phyloP scores from a whole-genome alignment of 2,797 vertebrate genomes.

The Anisognathus igniventris region DNA sequence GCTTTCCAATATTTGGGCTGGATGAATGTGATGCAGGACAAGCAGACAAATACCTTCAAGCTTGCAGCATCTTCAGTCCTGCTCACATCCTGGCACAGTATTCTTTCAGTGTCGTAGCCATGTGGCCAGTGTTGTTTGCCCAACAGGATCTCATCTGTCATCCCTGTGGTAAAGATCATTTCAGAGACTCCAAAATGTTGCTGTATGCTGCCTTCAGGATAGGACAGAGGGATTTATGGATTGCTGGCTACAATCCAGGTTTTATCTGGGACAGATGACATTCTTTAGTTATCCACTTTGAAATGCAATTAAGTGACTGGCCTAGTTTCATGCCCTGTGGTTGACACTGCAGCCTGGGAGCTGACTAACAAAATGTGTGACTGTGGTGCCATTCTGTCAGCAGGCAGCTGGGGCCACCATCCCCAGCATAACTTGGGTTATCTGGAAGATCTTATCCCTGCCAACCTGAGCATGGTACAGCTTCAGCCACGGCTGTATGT shows the following conservation, averaged over 20 bases:
- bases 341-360: background rate
- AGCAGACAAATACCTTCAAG: background rate
- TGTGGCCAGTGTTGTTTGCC: background rate
- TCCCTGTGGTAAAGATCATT: background rate
- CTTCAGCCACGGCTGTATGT: fast-evolving
- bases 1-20: background rate
- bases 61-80: background rate
- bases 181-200: background rate
- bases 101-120: background rate
- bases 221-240: background rate
- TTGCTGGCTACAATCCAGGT: background rate
- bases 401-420: background rate
- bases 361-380: background rate
- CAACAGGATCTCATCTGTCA: background rate
- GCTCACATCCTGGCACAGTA: background rate
- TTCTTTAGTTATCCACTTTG: background rate
- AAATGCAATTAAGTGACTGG: background rate
- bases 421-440: background rate
- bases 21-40: background rate
- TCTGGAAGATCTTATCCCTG: background rate
- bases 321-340: background rate
- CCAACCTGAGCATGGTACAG: background rate
- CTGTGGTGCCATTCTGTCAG: background rate
- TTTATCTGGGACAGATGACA: background rate
- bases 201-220: background rate